Evolutionary conservation across 2,113 vertebrate genomes (phyloP).

Genomic region (Candoia aspera): DNA sequence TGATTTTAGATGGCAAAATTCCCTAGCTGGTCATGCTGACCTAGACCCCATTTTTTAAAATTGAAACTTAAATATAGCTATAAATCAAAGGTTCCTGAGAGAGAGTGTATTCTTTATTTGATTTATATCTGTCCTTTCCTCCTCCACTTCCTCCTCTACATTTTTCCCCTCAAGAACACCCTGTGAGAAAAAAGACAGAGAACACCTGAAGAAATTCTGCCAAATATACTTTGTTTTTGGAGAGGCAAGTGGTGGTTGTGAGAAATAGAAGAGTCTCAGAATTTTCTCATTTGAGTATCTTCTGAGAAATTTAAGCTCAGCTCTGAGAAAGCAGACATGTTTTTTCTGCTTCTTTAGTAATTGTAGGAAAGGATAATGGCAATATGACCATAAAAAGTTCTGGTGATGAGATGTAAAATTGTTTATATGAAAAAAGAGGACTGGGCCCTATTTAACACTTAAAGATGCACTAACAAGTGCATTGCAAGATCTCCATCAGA

Average conservation of each 20-base stretch:
- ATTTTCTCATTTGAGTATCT: background rate
- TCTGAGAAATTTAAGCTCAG: background rate
- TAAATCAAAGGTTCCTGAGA: background rate
- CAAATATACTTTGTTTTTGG: background rate
- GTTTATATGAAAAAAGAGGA: background rate
- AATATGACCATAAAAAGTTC: background rate
- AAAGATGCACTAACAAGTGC: conserved; percentile 21
- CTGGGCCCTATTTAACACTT: background rate
- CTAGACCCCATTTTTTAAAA: background rate
- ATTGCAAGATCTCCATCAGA: background rate
- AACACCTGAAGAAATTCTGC: background rate
- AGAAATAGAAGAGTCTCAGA: background rate
- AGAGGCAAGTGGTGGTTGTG: background rate
- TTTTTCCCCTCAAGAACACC: background rate
- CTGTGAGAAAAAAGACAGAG: background rate
- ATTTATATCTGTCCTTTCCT: background rate
- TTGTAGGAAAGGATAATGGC: fast-evolving
- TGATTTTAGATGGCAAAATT: background rate
- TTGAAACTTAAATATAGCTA: background rate
- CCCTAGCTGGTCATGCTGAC: background rate
- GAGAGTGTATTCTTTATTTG: background rate
- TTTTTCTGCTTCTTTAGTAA: background rate
- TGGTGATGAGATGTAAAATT: background rate
- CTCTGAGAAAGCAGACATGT: background rate
- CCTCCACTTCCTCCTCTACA: background rate